These are phyloP conservation scores for Nannobrachium achirus DNA, from an alignment of 2,113 vertebrate species.

Conservation along the genomic window DNA sequence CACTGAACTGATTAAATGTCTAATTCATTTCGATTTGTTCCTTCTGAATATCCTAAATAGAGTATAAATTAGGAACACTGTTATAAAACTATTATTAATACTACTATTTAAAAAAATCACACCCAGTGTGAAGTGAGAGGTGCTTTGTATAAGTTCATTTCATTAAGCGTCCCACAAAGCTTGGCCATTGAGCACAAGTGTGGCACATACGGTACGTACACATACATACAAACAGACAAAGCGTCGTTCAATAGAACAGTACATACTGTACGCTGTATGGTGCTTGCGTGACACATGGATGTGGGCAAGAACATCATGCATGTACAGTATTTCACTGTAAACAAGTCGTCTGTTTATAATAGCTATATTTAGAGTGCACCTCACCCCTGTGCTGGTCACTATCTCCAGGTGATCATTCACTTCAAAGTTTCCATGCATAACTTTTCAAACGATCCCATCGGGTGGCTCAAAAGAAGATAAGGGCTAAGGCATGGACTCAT, in stretches of 20 bases:
- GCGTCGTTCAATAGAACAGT: no score
- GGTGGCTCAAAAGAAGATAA: no score
- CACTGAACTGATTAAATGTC: not conserved
- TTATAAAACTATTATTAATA: not conserved
- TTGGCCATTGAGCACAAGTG: no score
- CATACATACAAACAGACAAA: no score
- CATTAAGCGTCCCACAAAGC: no score
- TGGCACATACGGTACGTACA: no score
- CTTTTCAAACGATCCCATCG: conserved; percentile 11
- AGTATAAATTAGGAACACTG: conserved; percentile 6
- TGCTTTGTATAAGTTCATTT: no score
- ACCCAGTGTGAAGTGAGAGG: no score
- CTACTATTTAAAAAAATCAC: no score
- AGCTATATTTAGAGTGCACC: not conserved
- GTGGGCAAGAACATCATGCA: conserved; percentile 57
- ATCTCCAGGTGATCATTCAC: conserved; percentile 21
- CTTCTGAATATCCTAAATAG: not conserved
- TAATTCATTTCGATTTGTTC: not conserved
- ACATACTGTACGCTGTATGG: not conserved
- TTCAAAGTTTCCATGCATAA: not conserved
- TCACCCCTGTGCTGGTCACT: not conserved
- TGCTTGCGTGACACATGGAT: conserved; percentile 69
- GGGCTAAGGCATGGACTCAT: no score
- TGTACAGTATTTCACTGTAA: conserved; percentile 66
- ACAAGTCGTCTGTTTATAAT: conserved; percentile 65